Conservation (phyloP, 1,140 invertebrate species). For the Bombus polaris region DNA sequence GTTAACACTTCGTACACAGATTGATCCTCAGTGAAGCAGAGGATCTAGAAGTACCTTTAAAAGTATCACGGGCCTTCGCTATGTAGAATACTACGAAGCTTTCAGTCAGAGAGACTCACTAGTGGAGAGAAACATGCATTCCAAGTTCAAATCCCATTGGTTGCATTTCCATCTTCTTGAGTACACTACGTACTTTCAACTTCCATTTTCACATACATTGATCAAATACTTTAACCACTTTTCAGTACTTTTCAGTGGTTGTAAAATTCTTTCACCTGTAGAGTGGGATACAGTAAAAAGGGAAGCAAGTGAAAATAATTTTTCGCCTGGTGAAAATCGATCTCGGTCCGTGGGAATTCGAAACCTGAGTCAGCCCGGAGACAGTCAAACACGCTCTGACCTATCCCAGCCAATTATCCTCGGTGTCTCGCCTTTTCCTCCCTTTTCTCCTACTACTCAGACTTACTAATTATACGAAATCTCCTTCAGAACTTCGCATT, state of each 20-base stretch:
- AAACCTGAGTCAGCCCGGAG: neutral
- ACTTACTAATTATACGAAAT: neutral
- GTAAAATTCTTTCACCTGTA: neutral
- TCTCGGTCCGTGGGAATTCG: no score
- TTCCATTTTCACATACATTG: no score
- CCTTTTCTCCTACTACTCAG: neutral
- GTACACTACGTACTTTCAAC: neutral
- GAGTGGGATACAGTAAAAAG: neutral
- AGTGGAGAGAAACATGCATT: neutral
- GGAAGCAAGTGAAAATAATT: neutral
- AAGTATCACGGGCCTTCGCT: neutral
- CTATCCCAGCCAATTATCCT: neutral
- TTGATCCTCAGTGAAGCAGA: neutral
- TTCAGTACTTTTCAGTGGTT: no score
- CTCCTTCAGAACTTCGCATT: neutral
- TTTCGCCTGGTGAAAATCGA: neutral
- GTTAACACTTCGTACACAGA: neutral
- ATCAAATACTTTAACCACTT: no score
- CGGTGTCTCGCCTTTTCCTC: neutral
- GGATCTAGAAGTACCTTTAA: neutral
- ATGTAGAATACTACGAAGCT: neutral
- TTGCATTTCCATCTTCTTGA: neutral
- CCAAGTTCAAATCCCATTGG: neutral
- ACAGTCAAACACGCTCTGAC: neutral
- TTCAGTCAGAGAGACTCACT: neutral